phyloP scores from a whole-genome alignment of 2,888 invertebrate species.

The Xestoiulus laeticollis region DNA sequence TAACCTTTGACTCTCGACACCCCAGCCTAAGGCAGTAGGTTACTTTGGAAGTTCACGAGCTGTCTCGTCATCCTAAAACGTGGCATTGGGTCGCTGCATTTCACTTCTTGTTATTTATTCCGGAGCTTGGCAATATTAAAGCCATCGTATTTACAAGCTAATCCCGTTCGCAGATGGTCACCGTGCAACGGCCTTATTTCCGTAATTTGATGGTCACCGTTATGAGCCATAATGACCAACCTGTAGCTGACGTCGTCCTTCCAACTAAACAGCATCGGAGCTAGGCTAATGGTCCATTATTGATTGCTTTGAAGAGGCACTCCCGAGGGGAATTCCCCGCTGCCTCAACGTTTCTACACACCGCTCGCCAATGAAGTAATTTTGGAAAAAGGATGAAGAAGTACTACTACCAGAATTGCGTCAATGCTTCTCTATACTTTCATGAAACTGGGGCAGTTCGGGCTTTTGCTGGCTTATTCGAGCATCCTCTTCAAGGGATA shows the following conservation, averaged over 20 bases:
- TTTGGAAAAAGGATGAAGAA: background rate
- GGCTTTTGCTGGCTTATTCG: background rate
- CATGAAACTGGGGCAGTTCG: background rate
- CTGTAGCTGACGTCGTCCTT: background rate
- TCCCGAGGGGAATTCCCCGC: background rate
- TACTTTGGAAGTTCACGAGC: background rate
- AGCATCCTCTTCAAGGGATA: slow-evolving; percentile 17
- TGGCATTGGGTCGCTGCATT: background rate
- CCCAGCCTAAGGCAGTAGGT: background rate
- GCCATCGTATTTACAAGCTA: background rate
- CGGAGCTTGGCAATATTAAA: background rate
- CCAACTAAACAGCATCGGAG: background rate
- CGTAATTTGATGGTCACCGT: slow-evolving; percentile 33
- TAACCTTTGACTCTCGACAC: too few species aligned
- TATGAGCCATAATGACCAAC: slow-evolving; percentile 27
- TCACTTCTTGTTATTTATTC: background rate
- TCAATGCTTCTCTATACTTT: too few species aligned
- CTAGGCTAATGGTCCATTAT: slow-evolving; percentile 21
- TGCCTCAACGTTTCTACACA: background rate
- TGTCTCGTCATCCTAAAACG: background rate
- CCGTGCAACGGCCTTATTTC: slow-evolving; percentile 23
- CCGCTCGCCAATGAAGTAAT: background rate
- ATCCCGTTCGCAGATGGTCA: slow-evolving; percentile 6
- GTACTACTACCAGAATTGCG: background rate
- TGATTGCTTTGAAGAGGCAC: slow-evolving; percentile 6